Evolutionary conservation across 2,797 vertebrate genomes (phyloP).

Genomic region (Aldrovandia affinis): DNA sequence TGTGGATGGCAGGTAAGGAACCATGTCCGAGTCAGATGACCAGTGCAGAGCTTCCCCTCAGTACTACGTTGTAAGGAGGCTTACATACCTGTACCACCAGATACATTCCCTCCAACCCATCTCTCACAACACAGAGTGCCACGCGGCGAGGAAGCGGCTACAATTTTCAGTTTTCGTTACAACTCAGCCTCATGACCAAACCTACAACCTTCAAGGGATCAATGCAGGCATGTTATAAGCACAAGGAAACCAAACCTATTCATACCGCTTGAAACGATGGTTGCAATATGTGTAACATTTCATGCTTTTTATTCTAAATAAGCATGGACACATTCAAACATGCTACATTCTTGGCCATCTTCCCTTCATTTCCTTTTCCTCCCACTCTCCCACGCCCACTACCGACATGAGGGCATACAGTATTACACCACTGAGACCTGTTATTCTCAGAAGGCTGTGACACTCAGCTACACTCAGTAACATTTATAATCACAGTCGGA

Average conservation of each 20-base stretch:
- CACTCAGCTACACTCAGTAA: background rate
- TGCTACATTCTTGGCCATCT: background rate
- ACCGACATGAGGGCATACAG: background rate
- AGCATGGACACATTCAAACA: background rate
- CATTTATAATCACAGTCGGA: background rate
- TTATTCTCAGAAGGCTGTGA: no score
- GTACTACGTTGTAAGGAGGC: background rate
- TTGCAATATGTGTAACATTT: background rate
- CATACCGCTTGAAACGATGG: background rate
- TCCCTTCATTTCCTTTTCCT: background rate
- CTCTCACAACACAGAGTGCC: background rate
- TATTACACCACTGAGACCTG: background rate
- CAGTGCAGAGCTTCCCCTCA: background rate
- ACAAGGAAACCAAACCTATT: background rate
- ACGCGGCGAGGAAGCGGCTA: background rate
- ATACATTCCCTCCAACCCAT: background rate
- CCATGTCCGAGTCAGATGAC: background rate
- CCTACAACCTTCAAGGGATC: background rate
- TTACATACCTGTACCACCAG: no score
- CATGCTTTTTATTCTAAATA: background rate
- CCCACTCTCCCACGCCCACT: background rate
- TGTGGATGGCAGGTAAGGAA: background rate
- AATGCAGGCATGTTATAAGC: background rate
- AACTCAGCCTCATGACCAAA: background rate
- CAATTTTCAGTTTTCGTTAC: background rate